Evolutionary conservation across 2,113 vertebrate genomes (phyloP).

Genomic region (Prochilodus magdalenae): DNA sequence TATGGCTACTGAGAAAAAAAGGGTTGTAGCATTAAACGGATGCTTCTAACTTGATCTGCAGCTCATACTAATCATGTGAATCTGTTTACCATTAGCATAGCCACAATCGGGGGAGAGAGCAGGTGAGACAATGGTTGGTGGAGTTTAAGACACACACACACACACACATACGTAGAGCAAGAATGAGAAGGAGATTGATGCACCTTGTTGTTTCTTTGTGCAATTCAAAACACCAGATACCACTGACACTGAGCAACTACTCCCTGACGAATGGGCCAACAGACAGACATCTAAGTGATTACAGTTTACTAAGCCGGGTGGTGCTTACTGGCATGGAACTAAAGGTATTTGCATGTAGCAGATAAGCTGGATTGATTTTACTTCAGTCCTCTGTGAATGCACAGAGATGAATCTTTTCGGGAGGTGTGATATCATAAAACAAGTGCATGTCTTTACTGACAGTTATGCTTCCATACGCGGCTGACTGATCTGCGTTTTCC

Average conservation of each 20-base stretch:
- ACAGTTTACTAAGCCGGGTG: not conserved
- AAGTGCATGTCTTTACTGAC: not conserved
- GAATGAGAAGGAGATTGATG: not conserved
- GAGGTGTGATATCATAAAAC: not conserved
- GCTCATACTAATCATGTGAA: too few species aligned
- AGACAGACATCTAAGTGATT: not conserved
- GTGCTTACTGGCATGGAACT: not conserved
- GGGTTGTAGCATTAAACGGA: too few species aligned
- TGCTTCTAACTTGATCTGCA: too few species aligned
- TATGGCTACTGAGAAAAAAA: too few species aligned
- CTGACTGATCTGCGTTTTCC: not conserved
- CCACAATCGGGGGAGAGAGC: too few species aligned
- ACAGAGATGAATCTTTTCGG: not conserved
- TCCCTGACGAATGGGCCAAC: too few species aligned
- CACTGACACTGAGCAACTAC: too few species aligned
- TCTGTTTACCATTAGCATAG: too few species aligned
- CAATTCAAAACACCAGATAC: too few species aligned
- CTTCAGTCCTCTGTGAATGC: not conserved
- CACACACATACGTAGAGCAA: conserved; percentile 8
- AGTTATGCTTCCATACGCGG: not conserved
- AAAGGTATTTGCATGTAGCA: not conserved
- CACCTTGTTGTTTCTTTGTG: not conserved
- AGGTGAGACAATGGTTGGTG: too few species aligned
- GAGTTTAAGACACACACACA: too few species aligned
- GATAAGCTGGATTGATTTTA: not conserved